These are phyloP conservation scores for Conus betulinus DNA, from an alignment of 1,140 invertebrate species.

Conservation along the genomic window DNA sequence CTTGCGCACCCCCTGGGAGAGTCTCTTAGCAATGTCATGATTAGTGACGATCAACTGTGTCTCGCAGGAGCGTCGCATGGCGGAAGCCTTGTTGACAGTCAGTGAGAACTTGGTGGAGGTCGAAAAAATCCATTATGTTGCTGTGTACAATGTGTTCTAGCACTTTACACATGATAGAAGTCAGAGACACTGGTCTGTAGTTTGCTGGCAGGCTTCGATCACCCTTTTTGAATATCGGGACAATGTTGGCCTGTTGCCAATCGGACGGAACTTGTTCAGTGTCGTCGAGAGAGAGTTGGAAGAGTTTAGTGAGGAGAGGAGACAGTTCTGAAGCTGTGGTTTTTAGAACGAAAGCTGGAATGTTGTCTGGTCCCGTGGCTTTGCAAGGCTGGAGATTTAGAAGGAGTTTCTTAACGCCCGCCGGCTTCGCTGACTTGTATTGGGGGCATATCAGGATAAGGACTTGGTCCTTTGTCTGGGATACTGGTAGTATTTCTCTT, in stretches of 20 bases:
- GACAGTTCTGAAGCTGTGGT: slow-evolving; percentile 4
- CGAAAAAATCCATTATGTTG: slow-evolving; percentile 33
- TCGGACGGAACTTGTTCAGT: slow-evolving; percentile 23
- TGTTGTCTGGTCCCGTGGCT: slow-evolving; percentile 28
- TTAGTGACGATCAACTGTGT: slow-evolving; percentile 35
- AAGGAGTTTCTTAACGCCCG: no score
- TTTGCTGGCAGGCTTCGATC: slow-evolving; percentile 31
- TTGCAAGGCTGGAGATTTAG: background rate
- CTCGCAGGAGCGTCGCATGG: slow-evolving; percentile 31
- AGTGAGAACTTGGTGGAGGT: slow-evolving; percentile 28
- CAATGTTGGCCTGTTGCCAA: slow-evolving; percentile 36
- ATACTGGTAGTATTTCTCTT: no score
- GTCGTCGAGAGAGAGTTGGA: slow-evolving; percentile 27
- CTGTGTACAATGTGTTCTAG: slow-evolving; percentile 39
- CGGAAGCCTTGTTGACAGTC: slow-evolving; percentile 45
- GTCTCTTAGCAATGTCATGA: slow-evolving; percentile 26
- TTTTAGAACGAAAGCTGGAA: slow-evolving; percentile 7
- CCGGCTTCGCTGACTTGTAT: no score
- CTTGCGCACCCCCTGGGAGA: slow-evolving; percentile 11
- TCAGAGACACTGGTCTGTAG: slow-evolving; percentile 39
- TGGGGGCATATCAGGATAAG: no score
- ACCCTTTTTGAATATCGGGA: slow-evolving; percentile 39
- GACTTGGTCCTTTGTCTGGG: no score
- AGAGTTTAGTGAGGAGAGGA: background rate
- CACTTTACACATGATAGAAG: slow-evolving; percentile 44